Base-by-base conservation (phyloP, 1,140 invertebrate genomes). In the Matsumurasca onukii region DNA sequence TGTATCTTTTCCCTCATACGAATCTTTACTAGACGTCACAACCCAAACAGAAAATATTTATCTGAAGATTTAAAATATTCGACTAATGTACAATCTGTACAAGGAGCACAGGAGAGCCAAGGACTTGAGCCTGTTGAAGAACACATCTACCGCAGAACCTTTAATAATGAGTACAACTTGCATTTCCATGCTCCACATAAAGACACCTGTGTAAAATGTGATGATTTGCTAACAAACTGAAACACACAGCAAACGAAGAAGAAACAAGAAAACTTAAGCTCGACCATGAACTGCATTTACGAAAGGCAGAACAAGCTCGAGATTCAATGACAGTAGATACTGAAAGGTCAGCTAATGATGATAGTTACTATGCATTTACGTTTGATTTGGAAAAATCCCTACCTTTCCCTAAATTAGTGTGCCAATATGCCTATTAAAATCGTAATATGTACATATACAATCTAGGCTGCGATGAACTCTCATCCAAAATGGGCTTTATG, bases 11-110 rank as follows among this genome's bases (percentile, higher is more conserved):
- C 66, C 66, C 24, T 55, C 49, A 1, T 67, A 67, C 48, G 24
- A 34, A 31, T 67, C 66, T 52, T 74, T 45, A 75, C 80, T 0
- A 78, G 78, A 71, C 76, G 78, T 63, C 79, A 76, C 72, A 81
- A 79, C 63, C 77, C 76, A 67, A 80, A 78, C 55, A 79, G 80
- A 74, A 79, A 82, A 69, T 82, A 80, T 75, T 75, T 82, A 73
- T 76, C 79, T 62, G 71, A 76, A 12, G 76, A 73, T 74, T 75
- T 83, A 57, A n/a, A 83, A 75, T 73, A 78, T 82, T 68, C 80
- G 78, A 75, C 78, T 81, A 52, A 81, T 82, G 78, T 81, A 80
- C 69, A 76, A 76, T 30, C 76, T 82, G 75, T 82, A 82, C 76
- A 74, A 74, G 57, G 77, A 66, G 66, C 74, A 80, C 25, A 78